Evolutionary conservation across 2,888 invertebrate genomes (phyloP), one percentile per base, ranked within the genome.

Genomic region (Mythimna ferrago): DNA sequence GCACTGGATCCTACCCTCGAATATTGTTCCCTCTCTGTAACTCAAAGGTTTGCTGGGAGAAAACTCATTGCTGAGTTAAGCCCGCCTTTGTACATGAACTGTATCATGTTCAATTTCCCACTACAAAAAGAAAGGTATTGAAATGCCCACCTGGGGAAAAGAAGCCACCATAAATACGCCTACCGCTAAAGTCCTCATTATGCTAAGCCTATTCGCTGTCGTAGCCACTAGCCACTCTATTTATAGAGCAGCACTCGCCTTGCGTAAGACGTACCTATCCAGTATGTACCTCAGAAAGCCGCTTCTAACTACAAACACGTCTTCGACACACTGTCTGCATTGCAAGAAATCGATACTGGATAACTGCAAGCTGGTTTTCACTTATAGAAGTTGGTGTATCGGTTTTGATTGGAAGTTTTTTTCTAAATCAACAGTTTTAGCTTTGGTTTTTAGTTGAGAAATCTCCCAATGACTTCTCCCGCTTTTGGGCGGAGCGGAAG

Each of bases 271-370:
- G 14, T 61, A 61, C 41, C 60, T 61, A 14, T 58, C 6, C 9
- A 53, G 19, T 53, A 16, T 58, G 32, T 57, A 69, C 67, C 32
- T 57, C 84, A 82, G 84, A 84, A 84, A 84, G 84, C 73, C 76
- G 79, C 66, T 82, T 82, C 77, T 71, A 66, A 84, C 69, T 62
- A 54, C 77, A 69, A 82, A 84, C 84, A 84, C 84, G 84, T 84
- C 76, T 71, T 19, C 75, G 76, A 62, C 81, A 78, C 82, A 75
- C 82, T 70, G 82, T 81, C 81, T 82, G 79, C 81, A 78, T 82
- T 57, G 66, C 79, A 81, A 82, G 82, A 79, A 76, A 82, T 78
- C 74, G 58, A 78, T 78, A 78, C 80, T 71, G 35, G 57, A 77
- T 64, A 56, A 62, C 62, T 81, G 67, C 32, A 61, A 63, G 66